These are phyloP conservation scores for Typhlichthys eigenmanni DNA, from an alignment of 2,797 vertebrate genomes.

Conservation along the genomic window DNA sequence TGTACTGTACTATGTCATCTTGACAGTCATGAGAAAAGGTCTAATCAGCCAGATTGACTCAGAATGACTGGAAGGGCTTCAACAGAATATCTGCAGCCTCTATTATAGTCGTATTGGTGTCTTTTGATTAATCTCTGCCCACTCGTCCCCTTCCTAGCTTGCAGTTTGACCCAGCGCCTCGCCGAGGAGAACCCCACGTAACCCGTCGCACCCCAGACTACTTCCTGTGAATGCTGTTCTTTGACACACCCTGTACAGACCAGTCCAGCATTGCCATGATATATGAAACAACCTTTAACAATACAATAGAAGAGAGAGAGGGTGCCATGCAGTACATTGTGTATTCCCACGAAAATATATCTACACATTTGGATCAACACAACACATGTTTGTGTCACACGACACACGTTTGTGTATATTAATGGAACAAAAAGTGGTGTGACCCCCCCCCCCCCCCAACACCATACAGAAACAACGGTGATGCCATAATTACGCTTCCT, in stretches of 20 bases:
- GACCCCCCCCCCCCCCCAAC: slow-evolving; percentile 83
- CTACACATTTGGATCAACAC: slow-evolving; percentile 76
- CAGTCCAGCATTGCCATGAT: slow-evolving; percentile 87
- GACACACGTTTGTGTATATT: too few species aligned
- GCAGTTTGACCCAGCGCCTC: slow-evolving; percentile 97
- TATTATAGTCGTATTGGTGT: not conserved
- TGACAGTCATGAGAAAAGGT: too few species aligned
- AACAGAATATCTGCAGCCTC: not conserved
- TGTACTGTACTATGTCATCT: too few species aligned
- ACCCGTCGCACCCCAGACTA: slow-evolving; percentile 97
- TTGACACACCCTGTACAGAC: slow-evolving; percentile 84
- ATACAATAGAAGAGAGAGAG: slow-evolving; percentile 66
- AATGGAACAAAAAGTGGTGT: slow-evolving; percentile 94
- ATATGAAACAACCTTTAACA: slow-evolving; percentile 74
- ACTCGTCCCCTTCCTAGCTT: slow-evolving; percentile 75
- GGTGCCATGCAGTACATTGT: slow-evolving; percentile 68
- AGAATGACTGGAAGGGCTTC: too few species aligned
- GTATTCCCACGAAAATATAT: slow-evolving; percentile 64
- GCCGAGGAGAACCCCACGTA: slow-evolving; percentile 94
- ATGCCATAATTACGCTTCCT: slow-evolving; percentile 43
- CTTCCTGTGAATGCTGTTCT: slow-evolving; percentile 87
- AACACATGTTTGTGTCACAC: slow-evolving; percentile 80
- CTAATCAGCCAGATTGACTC: too few species aligned
- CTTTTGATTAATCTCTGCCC: not conserved
- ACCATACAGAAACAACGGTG: slow-evolving; percentile 70